A percentile compares a stretch with the other conserved stretches of the same genome.
phyloP scores from a whole-genome alignment of 2,888 invertebrate genomes.

The Plebejus anna region DNA sequence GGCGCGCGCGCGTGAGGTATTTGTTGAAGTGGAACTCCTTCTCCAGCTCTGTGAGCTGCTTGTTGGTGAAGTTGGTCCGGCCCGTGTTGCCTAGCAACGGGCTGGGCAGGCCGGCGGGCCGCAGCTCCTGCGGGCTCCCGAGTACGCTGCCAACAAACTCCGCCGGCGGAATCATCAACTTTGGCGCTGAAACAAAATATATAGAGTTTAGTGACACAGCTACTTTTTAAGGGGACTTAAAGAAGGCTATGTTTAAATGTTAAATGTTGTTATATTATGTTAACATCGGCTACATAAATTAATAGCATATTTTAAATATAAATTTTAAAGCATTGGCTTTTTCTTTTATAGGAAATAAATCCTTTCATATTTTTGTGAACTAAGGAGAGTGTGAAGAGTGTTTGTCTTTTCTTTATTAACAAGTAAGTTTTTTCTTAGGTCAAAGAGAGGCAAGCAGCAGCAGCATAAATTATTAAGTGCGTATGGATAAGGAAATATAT shows the following conservation, averaged over 20 bases:
- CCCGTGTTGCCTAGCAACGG: slow-evolving; percentile 88
- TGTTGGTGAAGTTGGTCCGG: slow-evolving; percentile 99
- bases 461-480: no score
- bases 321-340: no score
- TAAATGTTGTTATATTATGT: background rate
- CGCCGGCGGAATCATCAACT: slow-evolving; percentile 80
- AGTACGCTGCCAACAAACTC: slow-evolving; percentile 74
- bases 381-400: no score
- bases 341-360: no score
- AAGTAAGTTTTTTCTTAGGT: no score
- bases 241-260: background rate
- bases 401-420: no score
- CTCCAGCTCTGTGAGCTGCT: slow-evolving; percentile 98
- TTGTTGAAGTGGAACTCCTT: slow-evolving; percentile 99
- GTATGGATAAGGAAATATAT: no score
- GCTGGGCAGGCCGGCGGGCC: slow-evolving; percentile 70
- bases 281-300: background rate
- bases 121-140: slow-evolving; percentile 70
- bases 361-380: no score
- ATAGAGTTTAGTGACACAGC: slow-evolving; percentile 30
- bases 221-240: no score
- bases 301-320: no score
- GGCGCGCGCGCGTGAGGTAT: slow-evolving; percentile 96
- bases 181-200: slow-evolving; percentile 79
- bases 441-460: no score